These are phyloP conservation scores for Catocala sponsa DNA, from an alignment of 2,888 invertebrate genomes.

Conservation along the genomic window DNA sequence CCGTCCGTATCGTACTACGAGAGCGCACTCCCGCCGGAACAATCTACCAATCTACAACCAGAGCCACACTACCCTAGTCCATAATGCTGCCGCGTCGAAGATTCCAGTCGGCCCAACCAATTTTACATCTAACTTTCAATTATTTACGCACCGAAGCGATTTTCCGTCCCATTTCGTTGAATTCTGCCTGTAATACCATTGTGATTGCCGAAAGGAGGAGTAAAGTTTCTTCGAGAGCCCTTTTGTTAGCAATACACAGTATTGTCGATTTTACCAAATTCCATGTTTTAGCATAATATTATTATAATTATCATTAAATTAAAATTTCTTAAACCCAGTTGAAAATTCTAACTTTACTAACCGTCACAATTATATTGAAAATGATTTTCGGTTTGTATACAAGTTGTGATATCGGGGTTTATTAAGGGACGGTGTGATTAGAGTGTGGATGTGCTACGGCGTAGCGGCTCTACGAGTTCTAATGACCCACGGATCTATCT, in stretches of 20 bases:
- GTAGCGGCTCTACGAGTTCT: conserved; percentile 59
- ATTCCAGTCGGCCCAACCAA: conserved; percentile 57
- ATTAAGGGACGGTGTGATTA: conserved; percentile 66
- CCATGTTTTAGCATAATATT: conserved; percentile 26
- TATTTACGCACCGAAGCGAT: conserved; percentile 73
- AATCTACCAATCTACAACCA: conserved; percentile 40
- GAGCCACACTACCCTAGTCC: conserved; percentile 10
- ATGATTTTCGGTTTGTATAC: conserved; percentile 33
- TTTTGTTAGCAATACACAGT: conserved; percentile 57
- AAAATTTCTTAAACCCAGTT: no score
- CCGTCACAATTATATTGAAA: conserved; percentile 19
- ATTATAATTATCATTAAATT: conserved; percentile 13
- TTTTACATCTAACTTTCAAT: conserved; percentile 71
- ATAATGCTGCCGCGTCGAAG: conserved; percentile 29
- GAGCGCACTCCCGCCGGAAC: conserved; percentile 24
- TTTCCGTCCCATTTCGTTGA: conserved; percentile 68
- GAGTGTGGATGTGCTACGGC: conserved; percentile 45
- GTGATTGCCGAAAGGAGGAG: conserved; percentile 61
- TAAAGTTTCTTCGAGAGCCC: conserved; percentile 55
- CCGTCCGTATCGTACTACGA: conserved; percentile 14
- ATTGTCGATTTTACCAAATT: conserved; percentile 50
- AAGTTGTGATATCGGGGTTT: conserved; percentile 55
- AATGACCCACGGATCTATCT: conserved; percentile 75
- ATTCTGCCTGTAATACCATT: conserved; percentile 68
- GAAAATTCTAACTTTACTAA: background rate